Evolutionary conservation across 2,888 invertebrate species (phyloP), one percentile per base, ranked within the genome.

Genomic region (Parthenolecanium corni): DNA sequence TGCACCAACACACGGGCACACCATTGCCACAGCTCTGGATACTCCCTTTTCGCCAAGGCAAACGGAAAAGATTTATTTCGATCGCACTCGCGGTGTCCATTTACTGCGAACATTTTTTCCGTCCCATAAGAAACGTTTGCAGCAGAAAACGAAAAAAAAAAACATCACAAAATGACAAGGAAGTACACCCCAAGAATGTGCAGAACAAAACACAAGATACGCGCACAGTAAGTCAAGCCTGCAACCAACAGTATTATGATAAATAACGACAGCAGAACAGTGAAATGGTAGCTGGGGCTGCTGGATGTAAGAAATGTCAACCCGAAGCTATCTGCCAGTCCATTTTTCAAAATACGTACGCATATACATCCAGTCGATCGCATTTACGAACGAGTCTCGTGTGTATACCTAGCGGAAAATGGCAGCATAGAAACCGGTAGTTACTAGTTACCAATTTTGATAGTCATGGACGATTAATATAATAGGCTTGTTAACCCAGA

Each of bases 61-160:
- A 31, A 31, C 4, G 9, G 9, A 31, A 47, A 38, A 61, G 61
- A 61, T 61, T 61, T 61, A 61, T 61, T 61, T 61, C 49, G 61
- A 49, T 61, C 61, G 61, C 49, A 61, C 49, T 61, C 40, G 25
- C 49, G 47, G 61, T 51, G 51, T 61, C 61, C 61, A 51, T 61
- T 61, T 49, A 49, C 51, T 54, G 38, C 51, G 61, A 61, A 61
- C 61, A 61, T 61, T 61, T 52, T 38, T 61, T 47, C 49, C 25
- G 16, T 24, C 56, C n/a, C 21, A 24, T 24, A 9, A 25, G n/a
- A 40, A 36, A 31, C 52, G 56, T n/a, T n/a, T 12, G 24, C 14
- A 23, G 44, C 23, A 9, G 56, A 42, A 23, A 42, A 3, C 11
- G 3, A 31, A 16, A 31, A 12, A 18, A 20, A 23, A 20, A 14